Evolutionary conservation across 2,888 invertebrate species (phyloP).

Genomic region (Stenolophus ochropezus): DNA sequence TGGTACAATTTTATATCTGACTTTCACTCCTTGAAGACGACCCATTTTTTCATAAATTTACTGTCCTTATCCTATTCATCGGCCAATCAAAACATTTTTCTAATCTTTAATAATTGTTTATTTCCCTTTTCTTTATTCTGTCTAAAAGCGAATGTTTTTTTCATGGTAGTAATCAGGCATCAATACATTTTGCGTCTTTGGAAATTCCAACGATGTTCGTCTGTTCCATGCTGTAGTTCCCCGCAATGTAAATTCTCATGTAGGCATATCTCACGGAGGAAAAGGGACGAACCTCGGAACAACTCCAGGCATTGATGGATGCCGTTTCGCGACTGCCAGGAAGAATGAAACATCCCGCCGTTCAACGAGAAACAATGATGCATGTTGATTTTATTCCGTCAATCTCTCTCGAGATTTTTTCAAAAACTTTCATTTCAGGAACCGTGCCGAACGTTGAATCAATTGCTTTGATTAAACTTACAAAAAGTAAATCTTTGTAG

Average conservation of each 20-base stretch:
- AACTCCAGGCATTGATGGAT: conserved; percentile 32
- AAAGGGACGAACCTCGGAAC: background rate
- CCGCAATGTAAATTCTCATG: conserved; percentile 24
- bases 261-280: conserved; percentile 24
- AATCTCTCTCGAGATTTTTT: conserved; percentile 17
- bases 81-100: too few relatives aligned
- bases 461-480: background rate
- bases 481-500: too few relatives aligned
- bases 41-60: too few relatives aligned
- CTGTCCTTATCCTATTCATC: too few relatives aligned
- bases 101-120: too few relatives aligned
- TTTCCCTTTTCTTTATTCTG: too few relatives aligned
- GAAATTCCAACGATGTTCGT: background rate
- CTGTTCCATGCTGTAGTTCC: background rate
- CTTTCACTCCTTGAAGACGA: too few relatives aligned
- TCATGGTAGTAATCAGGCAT: too few relatives aligned
- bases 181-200: background rate
- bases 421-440: background rate
- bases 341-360: conserved; percentile 9
- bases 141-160: too few relatives aligned
- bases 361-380: conserved; percentile 20
- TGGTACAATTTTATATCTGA: too few relatives aligned
- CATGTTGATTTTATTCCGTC: conserved; percentile 37
- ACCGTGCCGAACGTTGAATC: background rate
- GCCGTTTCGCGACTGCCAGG: background rate